Evolutionary conservation across 2,888 invertebrate genomes (phyloP).

Genomic region (Nymphalis polychloros): DNA sequence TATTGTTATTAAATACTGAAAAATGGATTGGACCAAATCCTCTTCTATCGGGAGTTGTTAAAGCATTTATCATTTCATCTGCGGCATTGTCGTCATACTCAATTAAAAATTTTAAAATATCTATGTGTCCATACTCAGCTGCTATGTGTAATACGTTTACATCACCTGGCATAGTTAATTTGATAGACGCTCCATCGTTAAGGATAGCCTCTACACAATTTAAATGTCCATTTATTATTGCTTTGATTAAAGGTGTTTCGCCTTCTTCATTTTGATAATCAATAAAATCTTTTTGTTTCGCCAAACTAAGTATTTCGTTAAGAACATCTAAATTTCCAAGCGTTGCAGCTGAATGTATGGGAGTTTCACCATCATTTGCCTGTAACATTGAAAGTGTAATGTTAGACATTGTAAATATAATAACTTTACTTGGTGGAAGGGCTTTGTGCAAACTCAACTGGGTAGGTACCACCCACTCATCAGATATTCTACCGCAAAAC

Average conservation of each 20-base stretch:
- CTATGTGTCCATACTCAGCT: conserved; percentile 77
- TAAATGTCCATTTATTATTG: conserved; percentile 64
- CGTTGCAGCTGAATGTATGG: conserved; percentile 79
- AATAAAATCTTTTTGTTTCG: conserved; percentile 72
- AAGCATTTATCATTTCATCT: conserved; percentile 54
- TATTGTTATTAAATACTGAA: conserved; percentile 79
- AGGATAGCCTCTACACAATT: conserved; percentile 72
- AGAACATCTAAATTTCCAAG: conserved; percentile 74
- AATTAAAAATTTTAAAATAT: conserved; percentile 78
- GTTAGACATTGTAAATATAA: not conserved
- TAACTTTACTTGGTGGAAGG: too few species aligned
- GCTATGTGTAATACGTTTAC: conserved; percentile 83
- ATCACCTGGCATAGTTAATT: conserved; percentile 66
- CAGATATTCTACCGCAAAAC: too few species aligned
- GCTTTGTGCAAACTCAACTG: too few species aligned
- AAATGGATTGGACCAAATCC: conserved; percentile 79
- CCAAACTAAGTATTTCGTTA: conserved; percentile 74
- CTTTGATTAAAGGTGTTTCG: conserved; percentile 76
- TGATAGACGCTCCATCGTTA: conserved; percentile 71
- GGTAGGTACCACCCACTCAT: too few species aligned
- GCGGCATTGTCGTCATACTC: conserved; percentile 65
- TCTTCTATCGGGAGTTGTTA: conserved; percentile 62
- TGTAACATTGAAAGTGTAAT: conserved; percentile 42
- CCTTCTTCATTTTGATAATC: conserved; percentile 73
- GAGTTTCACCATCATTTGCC: conserved; percentile 77